These are phyloP conservation scores for Corythaixoides concolor DNA, from an alignment of 2,113 vertebrate species.

Conservation along the genomic window DNA sequence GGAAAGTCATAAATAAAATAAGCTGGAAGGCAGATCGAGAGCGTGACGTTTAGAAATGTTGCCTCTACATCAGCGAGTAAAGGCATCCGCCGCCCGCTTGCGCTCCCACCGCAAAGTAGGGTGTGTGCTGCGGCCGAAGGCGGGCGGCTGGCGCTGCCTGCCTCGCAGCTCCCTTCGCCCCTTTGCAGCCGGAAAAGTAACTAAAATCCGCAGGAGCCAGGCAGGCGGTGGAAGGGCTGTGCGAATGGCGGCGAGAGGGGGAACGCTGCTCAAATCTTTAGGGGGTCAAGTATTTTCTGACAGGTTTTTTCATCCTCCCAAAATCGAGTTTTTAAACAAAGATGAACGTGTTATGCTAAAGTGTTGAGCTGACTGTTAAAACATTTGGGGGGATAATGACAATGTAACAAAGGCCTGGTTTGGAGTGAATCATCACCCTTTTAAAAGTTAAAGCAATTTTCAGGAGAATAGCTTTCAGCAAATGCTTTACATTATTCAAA, in stretches of 20 bases:
- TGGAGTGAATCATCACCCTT: constrained; percentile 91
- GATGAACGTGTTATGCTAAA: constrained; percentile 85
- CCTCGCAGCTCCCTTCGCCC: not conserved
- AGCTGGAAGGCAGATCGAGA: constrained; percentile 51
- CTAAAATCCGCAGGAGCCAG: constrained; percentile 2
- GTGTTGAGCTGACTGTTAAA: constrained; percentile 90
- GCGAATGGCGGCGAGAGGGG: not conserved
- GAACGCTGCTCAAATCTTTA: constrained; percentile 28
- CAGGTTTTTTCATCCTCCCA: constrained; percentile 70
- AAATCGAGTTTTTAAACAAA: constrained; percentile 84
- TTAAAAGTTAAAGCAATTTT: constrained; percentile 99
- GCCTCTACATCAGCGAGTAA: constrained; percentile 31
- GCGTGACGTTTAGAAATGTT: constrained; percentile 43
- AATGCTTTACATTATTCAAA: constrained; percentile 98
- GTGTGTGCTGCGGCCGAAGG: not conserved
- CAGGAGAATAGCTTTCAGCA: constrained; percentile 92
- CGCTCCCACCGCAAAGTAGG: not conserved
- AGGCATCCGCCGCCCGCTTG: constrained; percentile 3
- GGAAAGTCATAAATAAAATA: constrained; percentile 63
- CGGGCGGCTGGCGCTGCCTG: not conserved
- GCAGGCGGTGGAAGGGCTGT: not conserved
- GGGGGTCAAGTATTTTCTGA: constrained; percentile 70
- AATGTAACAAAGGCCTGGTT: constrained; percentile 93
- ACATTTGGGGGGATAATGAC: constrained; percentile 91
- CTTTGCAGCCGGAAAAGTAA: constrained; percentile 58